phyloP scores from a whole-genome alignment of 2,797 vertebrate genomes.

The Rhyacichthys aspro region DNA sequence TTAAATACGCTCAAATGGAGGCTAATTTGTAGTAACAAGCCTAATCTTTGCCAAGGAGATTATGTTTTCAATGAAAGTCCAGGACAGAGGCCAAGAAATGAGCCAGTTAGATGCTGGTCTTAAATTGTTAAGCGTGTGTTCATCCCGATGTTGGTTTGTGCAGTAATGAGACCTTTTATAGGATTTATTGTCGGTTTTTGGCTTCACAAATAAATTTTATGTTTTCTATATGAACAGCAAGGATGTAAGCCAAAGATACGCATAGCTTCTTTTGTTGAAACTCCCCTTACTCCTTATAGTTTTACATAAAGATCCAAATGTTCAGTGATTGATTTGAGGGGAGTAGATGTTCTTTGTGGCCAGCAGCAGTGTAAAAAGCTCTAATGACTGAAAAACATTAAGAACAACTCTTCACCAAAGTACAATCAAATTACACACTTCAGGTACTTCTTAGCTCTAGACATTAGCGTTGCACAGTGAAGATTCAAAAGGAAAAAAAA shows the following conservation, averaged over 20 bases:
- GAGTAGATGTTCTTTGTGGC: background rate
- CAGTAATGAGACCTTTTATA: background rate
- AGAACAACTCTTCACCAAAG: too few species aligned
- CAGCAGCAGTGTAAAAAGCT: too few species aligned
- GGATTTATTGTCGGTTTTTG: background rate
- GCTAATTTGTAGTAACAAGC: background rate
- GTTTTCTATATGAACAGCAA: background rate
- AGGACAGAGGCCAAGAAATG: background rate
- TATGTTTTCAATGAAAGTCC: background rate
- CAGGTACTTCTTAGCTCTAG: too few species aligned
- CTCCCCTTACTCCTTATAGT: background rate
- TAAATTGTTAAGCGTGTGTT: background rate
- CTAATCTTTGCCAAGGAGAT: background rate
- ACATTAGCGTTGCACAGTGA: too few species aligned
- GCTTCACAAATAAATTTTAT: background rate
- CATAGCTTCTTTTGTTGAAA: background rate
- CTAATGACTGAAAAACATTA: too few species aligned
- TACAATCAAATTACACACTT: too few species aligned
- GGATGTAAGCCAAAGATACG: background rate
- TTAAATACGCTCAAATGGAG: background rate
- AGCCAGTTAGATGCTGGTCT: background rate
- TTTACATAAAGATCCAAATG: background rate
- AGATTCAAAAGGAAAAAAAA: too few species aligned
- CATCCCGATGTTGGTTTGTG: background rate
- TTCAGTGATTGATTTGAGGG: background rate